These are phyloP conservation scores for Odontamblyopus lacepedii DNA, from an alignment of 2,797 vertebrate genomes.

Conservation along the genomic window DNA sequence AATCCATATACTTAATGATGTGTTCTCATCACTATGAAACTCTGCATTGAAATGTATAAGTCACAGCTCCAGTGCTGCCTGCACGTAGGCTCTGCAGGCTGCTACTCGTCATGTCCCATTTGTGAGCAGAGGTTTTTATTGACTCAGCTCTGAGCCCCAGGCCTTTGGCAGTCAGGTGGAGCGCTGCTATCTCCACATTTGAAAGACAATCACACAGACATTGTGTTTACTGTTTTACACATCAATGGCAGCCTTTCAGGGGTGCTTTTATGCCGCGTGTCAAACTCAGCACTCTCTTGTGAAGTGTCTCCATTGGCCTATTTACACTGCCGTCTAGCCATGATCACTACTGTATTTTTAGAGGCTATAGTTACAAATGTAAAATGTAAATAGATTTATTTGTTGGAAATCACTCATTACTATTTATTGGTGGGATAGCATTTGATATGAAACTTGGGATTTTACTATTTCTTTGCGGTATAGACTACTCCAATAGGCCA, in stretches of 20 bases:
- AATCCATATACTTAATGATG: background rate
- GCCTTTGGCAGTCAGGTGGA: slow-evolving; percentile 71
- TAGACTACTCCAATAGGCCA: too few species aligned
- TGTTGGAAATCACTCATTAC: background rate
- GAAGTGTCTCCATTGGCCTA: slow-evolving; percentile 30
- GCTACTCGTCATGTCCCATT: slow-evolving; percentile 57
- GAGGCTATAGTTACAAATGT: background rate
- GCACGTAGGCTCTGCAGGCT: slow-evolving; percentile 45
- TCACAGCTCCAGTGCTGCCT: background rate
- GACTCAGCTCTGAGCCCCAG: slow-evolving; percentile 68
- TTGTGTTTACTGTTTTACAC: slow-evolving; percentile 79
- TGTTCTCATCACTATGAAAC: background rate
- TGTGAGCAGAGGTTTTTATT: slow-evolving; percentile 68
- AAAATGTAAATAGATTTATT: background rate
- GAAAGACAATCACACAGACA: slow-evolving; percentile 74
- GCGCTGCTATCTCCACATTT: slow-evolving; percentile 72
- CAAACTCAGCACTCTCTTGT: slow-evolving; percentile 48
- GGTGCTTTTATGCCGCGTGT: slow-evolving; percentile 53
- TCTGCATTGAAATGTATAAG: slow-evolving; percentile 4
- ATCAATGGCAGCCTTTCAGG: slow-evolving; percentile 72
- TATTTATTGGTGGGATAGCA: too few species aligned
- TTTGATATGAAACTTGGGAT: background rate
- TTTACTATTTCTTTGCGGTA: background rate
- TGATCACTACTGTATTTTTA: background rate
- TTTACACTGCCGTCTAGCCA: slow-evolving; percentile 26